A percentile compares a stretch with the other conserved stretches of the same genome.
phyloP scores from a whole-genome alignment of 2,888 invertebrate species.

The Ormyrus labotus region DNA sequence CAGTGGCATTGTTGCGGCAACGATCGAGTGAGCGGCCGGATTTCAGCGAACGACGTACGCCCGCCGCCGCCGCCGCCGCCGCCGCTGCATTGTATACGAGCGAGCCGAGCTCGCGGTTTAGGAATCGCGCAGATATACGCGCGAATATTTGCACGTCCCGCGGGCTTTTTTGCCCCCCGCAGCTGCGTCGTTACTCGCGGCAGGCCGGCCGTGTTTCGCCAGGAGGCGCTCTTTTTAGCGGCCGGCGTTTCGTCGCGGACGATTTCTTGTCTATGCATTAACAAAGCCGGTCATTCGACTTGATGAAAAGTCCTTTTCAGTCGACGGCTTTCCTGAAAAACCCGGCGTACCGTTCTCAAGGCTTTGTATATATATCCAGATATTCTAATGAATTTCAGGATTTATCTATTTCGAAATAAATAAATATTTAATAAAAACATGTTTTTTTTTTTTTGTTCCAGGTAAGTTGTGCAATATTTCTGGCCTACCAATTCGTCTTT shows the following conservation, averaged over 20 bases:
- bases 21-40: constrained; percentile 4
- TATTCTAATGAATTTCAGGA: too few species aligned
- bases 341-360: too few species aligned
- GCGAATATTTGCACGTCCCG: constrained; percentile 50
- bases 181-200: constrained; percentile 9
- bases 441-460: constrained; percentile 6
- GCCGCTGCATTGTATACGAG: background rate
- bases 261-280: constrained; percentile 19
- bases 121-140: constrained; percentile 25
- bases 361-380: too few species aligned
- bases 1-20: constrained; percentile 42
- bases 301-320: constrained; percentile 24
- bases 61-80: background rate
- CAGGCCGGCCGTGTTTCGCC: constrained; percentile 18
- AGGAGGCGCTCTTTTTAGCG: constrained; percentile 22
- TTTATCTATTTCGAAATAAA: background rate
- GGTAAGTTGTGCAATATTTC: constrained; percentile 14
- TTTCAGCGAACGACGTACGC: background rate
- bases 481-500: too few species aligned
- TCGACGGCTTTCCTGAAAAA: background rate
- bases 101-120: background rate
- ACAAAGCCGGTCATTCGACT: constrained; percentile 19
- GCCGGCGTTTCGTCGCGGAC: constrained; percentile 17
- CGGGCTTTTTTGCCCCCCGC: constrained; percentile 11
- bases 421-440: too few species aligned